These are phyloP conservation scores for Ctenodactylus gundi DNA, from an alignment of 2,113 vertebrate species.

Conservation along the genomic window DNA sequence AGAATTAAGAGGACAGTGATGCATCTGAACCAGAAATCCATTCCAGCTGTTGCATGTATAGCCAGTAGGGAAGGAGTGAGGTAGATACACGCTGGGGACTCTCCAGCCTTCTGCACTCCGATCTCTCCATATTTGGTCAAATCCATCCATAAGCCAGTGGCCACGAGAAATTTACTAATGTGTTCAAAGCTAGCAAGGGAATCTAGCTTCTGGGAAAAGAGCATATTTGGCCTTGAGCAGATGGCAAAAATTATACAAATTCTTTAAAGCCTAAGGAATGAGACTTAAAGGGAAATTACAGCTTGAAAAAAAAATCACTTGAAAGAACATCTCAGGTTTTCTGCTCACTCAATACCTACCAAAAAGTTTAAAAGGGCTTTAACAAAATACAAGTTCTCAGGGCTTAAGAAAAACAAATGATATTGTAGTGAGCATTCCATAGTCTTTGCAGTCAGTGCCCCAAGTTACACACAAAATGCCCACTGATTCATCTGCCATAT, in stretches of 20 bases:
- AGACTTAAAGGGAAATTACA: background rate
- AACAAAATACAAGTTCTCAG: background rate
- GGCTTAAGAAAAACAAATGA: background rate
- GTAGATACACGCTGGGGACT: background rate
- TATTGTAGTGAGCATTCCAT: background rate
- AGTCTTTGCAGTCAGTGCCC: background rate
- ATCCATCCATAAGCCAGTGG: background rate
- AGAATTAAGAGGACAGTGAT: background rate
- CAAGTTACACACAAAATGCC: background rate
- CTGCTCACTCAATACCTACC: background rate
- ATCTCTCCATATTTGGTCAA: too few relatives aligned
- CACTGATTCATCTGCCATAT: background rate
- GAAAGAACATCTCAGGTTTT: background rate
- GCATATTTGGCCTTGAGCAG: background rate
- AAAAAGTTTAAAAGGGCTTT: background rate
- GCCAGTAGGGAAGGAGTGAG: background rate
- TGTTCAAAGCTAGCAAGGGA: background rate
- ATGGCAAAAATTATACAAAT: background rate
- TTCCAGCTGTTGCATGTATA: background rate
- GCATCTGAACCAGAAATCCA: too few relatives aligned
- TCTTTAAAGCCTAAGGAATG: background rate
- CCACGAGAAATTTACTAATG: background rate
- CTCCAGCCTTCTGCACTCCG: background rate
- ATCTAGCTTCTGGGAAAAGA: background rate
- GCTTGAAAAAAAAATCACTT: background rate